Evolutionary conservation across 2,797 vertebrate genomes (phyloP).

Genomic region (Distichodus sexfasciatus): DNA sequence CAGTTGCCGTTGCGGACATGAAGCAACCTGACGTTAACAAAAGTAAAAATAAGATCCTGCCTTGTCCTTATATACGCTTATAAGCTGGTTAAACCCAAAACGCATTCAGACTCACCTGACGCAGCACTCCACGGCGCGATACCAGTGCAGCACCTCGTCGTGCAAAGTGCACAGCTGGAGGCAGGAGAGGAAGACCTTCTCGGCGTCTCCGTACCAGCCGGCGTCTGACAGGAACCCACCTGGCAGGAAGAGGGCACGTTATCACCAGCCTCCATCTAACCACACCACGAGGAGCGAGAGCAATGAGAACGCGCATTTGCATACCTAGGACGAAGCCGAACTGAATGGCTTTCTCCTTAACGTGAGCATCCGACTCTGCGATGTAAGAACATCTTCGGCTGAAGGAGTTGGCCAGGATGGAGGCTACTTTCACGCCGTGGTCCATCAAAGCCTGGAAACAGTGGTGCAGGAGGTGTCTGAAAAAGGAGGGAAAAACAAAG

Average conservation of each 20-base stretch:
- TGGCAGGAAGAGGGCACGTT: conserved; percentile 51
- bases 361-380: conserved; percentile 91
- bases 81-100: not conserved
- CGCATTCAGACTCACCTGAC: conserved; percentile 80
- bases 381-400: conserved; percentile 97
- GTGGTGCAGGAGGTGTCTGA: conserved; percentile 96
- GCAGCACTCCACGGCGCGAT: conserved; percentile 94
- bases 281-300: not conserved
- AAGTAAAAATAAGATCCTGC: not conserved
- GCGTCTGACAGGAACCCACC: conserved; percentile 97
- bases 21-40: conserved; percentile 77
- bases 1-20: conserved; percentile 98
- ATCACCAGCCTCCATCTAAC: not conserved
- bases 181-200: conserved; percentile 97
- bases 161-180: conserved; percentile 95
- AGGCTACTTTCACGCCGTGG: conserved; percentile 97
- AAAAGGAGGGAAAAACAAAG: conserved; percentile 4
- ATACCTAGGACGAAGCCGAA: conserved; percentile 97
- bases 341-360: conserved; percentile 98
- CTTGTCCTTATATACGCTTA: not conserved
- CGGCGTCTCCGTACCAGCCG: conserved; percentile 97
- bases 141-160: conserved; percentile 95
- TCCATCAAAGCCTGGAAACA: conserved; percentile 99
- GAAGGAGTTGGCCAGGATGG: conserved; percentile 96
- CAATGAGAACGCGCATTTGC: not conserved